These are phyloP conservation scores for Cacatua alba DNA, from an alignment of 2,113 vertebrate genomes.

Conservation along the genomic window DNA sequence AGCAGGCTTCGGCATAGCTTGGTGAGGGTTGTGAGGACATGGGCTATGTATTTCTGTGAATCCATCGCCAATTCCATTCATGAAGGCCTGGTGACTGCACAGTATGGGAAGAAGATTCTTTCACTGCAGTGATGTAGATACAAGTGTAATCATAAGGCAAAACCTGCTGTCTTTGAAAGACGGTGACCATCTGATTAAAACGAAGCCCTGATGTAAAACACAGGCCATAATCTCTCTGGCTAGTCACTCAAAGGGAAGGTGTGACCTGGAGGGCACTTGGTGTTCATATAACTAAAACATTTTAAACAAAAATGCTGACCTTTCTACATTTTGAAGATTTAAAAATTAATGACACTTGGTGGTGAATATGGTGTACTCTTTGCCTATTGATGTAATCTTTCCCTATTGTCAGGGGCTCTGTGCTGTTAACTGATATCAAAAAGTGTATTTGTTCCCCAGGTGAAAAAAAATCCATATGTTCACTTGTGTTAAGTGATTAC, in stretches of 20 bases:
- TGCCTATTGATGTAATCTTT: background rate
- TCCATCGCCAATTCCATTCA: background rate
- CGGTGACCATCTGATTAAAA: background rate
- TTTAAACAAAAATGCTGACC: background rate
- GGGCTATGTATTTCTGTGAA: background rate
- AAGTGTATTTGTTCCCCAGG: background rate
- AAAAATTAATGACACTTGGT: background rate
- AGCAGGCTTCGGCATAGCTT: background rate
- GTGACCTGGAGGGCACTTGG: background rate
- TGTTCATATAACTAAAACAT: background rate
- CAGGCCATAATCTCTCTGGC: background rate
- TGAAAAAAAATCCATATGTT: background rate
- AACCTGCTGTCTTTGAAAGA: background rate
- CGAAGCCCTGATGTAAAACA: background rate
- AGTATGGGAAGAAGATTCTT: background rate
- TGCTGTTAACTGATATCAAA: background rate
- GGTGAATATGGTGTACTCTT: background rate
- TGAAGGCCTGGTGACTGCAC: background rate
- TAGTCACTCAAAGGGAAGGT: background rate
- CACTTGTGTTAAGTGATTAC: background rate
- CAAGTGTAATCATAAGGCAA: background rate
- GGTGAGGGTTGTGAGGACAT: background rate
- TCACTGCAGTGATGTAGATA: background rate
- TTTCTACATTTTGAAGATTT: background rate
- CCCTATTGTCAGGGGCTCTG: background rate